Base-by-base conservation (phyloP, 2,888 invertebrate species). In the Chloroclystis v-ata region DNA sequence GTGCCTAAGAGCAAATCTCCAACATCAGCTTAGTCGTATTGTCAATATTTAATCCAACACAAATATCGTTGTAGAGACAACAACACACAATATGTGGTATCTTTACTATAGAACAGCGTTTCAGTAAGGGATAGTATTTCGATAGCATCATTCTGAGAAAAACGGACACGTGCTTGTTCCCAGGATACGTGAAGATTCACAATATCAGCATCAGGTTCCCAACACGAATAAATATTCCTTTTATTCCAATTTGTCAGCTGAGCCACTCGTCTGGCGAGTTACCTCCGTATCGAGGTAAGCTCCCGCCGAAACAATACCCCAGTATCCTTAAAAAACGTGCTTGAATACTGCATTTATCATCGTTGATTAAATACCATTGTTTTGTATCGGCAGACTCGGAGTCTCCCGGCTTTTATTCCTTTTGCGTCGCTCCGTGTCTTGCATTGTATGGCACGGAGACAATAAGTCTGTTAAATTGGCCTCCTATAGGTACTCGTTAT, bases 311-410 rank as follows among this genome's bases (percentile, higher is more conserved):
- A 87, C 86, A 87, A 86, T 87, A 84, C 84, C 67, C 75, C 82
- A 78, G 84, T 82, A 81, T 84, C 80, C 81, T 84, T 86, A 85
- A 86, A 87, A 86, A 87, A 86, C 84, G 84, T 83, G 82, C 75
- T 74, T 82, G 84, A 80, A 85, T 81, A 80, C 86, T 75, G 82
- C 87, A 87, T 87, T 85, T 87, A 86, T 87, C 87, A 87, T 86
- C 84, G 80, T 81, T 86, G 87, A 86, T 87, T 87, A 87, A 87
- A 87, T 87, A 85, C 85, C 86, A 85, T 86, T 86, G 87, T 86
- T 85, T 87, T 84, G 85, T 85, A 83, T 82, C 81, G 81, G 78
- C 75, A 79, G 79, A 73, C 77, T 72, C 72, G 75, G 80, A 75
- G 80, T 78, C 78, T 72, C 82, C 79, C 59, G 50, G 55, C 59